Base-by-base conservation (phyloP, 2,888 invertebrate species). In the Sialis lutaria region DNA sequence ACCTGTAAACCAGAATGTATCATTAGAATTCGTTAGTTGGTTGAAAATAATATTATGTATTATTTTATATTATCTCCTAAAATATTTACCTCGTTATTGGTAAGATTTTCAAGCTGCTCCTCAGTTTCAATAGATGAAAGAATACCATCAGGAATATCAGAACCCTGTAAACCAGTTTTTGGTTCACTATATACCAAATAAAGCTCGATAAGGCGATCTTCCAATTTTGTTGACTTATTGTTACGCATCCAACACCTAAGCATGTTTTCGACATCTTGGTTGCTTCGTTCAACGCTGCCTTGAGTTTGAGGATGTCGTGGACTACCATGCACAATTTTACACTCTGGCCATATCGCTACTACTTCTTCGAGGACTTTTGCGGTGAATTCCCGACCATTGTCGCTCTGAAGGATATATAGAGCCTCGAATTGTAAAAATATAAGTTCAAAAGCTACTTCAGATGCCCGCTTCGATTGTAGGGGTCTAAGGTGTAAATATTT, bases 261-360 rank as follows among this genome's bases (percentile, higher is more conserved):
- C 55, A 55, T 53, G 33, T 52, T 54, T 49, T 55, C 53, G 22
- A 56, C 50, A 49, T 56, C 55, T 42, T 53, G 52, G 33, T 53
- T 55, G n/a, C 43, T 44, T 6, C 35, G n/a, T 33, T 52, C 54
- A 4, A 51, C 49, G 40, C 50, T 52, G 10, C 50, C 53, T 13
- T 52, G 53, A 8, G 46, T 55, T 42, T 53, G 51, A 13, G 51
- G 50, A 31, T 51, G 48, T 33, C 53, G 13, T 9, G 53, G 53
- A 37, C 40, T 42, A n/a, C 44, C 48, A 31, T 48, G 44, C 9
- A 48, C 48, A 47, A 48, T 48, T 48, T 46, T 48, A 40, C 48
- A 48, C 9, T 48, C 37, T 34, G 44, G 48, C 44, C 48, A 45
- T 8, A 46, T 22, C 33, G n/a, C 45, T 13, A 48, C 45, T 33